Evolutionary conservation across 2,797 vertebrate species (phyloP).

Genomic region (Chromis chromis): DNA sequence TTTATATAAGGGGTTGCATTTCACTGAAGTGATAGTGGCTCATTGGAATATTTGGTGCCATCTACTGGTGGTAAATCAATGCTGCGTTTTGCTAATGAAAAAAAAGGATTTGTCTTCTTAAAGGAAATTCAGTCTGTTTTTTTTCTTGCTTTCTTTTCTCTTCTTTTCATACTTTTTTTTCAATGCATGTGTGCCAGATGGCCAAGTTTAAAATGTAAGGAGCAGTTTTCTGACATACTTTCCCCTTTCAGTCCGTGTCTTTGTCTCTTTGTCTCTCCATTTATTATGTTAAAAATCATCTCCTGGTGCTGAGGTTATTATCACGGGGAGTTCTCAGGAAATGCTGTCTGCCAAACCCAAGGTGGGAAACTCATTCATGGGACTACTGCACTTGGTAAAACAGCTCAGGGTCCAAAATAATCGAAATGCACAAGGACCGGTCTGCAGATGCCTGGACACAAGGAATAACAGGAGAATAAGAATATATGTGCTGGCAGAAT

Average conservation of each 20-base stretch:
- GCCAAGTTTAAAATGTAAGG: not conserved
- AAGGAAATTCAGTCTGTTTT: slow-evolving; percentile 8
- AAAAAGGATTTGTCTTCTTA: not conserved
- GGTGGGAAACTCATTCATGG: slow-evolving; percentile 55
- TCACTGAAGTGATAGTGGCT: not conserved
- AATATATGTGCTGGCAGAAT: slow-evolving; percentile 61
- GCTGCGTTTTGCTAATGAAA: not conserved
- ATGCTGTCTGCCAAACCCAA: slow-evolving; percentile 54
- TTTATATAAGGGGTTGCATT: not conserved
- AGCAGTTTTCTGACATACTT: slow-evolving; percentile 12
- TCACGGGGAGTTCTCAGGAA: slow-evolving; percentile 52
- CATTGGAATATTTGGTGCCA: slow-evolving; percentile 36
- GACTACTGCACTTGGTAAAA: slow-evolving; percentile 60
- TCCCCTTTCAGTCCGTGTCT: slow-evolving; percentile 23
- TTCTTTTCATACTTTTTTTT: not conserved
- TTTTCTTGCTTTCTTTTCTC: too few relatives aligned
- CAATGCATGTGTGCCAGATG: slow-evolving; percentile 9
- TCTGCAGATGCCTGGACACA: slow-evolving; percentile 45
- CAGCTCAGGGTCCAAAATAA: slow-evolving; percentile 68
- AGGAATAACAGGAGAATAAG: slow-evolving; percentile 57
- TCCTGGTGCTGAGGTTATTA: slow-evolving; percentile 45
- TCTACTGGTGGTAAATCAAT: slow-evolving; percentile 52
- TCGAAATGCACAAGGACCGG: slow-evolving; percentile 36
- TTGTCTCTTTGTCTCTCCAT: slow-evolving; percentile 38
- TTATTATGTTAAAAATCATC: slow-evolving; percentile 51